phyloP scores from a whole-genome alignment of 2,888 invertebrate genomes.

The Drosophila subsilvestris region DNA sequence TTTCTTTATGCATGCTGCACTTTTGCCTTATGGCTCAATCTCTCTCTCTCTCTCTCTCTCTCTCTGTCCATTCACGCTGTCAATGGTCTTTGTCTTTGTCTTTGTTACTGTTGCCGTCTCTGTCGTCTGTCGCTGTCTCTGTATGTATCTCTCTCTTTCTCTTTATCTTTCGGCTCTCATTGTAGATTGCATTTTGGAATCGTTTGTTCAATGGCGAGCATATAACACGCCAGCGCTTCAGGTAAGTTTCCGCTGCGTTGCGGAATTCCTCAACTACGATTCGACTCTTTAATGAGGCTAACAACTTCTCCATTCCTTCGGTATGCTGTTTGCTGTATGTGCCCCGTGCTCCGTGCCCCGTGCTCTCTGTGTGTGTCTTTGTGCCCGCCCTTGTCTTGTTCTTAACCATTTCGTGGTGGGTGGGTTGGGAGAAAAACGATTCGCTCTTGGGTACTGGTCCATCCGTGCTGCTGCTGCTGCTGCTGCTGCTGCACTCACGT shows the following conservation, averaged over 20 bases:
- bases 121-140: conserved; percentile 20
- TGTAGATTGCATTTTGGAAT: conserved; percentile 88
- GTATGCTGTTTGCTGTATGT: conserved; percentile 4
- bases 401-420: conserved; percentile 54
- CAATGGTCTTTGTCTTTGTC: conserved; percentile 8
- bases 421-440: conserved; percentile 31
- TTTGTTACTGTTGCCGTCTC: no score
- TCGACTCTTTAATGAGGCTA: conserved; percentile 51
- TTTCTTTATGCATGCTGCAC: conserved; percentile 56
- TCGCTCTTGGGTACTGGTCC: conserved; percentile 5
- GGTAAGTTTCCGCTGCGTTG: conserved; percentile 84
- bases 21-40: conserved; percentile 29
- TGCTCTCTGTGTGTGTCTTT: conserved; percentile 4
- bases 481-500: conserved; percentile 11
- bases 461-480: conserved; percentile 15
- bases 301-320: conserved; percentile 18
- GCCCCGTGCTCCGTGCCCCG: conserved; percentile 10
- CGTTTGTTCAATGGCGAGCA: conserved; percentile 84
- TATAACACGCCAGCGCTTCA: conserved; percentile 85
- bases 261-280: neutral
- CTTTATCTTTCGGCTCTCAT: conserved; percentile 84
- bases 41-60: conserved; percentile 14
- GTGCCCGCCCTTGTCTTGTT: conserved; percentile 72
- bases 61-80: conserved; percentile 18
- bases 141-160: conserved; percentile 33